Conservation (phyloP, 2,113 vertebrate species). For the Geococcyx californianus region DNA sequence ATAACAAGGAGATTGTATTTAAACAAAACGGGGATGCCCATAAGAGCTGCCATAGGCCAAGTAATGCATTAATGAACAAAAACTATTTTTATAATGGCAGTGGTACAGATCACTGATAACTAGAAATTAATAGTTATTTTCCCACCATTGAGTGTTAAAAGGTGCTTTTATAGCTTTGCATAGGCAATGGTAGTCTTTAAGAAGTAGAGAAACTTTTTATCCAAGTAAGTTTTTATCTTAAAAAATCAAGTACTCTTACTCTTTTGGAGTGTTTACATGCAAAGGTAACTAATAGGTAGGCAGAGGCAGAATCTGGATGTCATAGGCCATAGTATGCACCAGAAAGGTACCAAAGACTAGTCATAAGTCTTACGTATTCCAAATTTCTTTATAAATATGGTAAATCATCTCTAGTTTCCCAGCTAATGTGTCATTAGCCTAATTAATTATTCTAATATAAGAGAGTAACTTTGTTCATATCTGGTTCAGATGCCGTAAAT, state of each 20-base stretch:
- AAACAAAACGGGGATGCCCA: background rate
- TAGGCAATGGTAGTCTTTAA: background rate
- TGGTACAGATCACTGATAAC: background rate
- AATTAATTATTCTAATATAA: conserved; percentile 50
- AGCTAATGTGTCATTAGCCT: background rate
- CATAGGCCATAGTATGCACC: background rate
- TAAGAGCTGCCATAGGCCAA: background rate
- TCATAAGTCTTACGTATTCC: background rate
- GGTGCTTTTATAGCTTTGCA: background rate
- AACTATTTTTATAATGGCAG: background rate
- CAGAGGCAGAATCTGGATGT: background rate
- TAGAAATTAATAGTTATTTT: background rate
- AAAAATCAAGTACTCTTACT: background rate
- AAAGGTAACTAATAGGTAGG: background rate
- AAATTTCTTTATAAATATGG: background rate
- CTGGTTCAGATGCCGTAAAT: conserved; percentile 52
- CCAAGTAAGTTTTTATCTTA: background rate
- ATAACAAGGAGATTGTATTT: background rate
- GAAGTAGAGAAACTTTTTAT: background rate
- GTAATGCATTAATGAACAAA: background rate
- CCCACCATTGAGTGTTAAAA: background rate
- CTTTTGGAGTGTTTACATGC: background rate
- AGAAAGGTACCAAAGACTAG: background rate
- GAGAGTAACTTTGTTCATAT: conserved; percentile 38
- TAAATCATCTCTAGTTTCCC: conserved; percentile 7